Conservation (phyloP, 2,888 invertebrate genomes). For the Sphaerophoria taeniata region DNA sequence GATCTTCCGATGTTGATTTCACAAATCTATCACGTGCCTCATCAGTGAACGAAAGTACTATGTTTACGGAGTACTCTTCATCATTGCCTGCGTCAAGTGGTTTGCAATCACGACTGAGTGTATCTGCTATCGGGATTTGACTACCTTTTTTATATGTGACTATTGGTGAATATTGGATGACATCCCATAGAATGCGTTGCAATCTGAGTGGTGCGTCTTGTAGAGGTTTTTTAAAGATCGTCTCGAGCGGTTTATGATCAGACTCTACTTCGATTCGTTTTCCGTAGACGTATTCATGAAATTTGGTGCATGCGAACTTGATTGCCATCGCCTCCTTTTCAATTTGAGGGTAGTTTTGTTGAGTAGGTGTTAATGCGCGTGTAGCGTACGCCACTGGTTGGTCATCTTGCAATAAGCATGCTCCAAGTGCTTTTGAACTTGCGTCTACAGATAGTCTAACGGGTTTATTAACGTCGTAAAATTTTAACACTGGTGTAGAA, state of each 20-base stretch:
- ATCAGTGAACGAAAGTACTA: too few relatives aligned
- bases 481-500: constrained; percentile 46
- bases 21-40: too few relatives aligned
- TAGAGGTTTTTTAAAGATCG: constrained; percentile 1
- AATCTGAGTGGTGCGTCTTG: neutral
- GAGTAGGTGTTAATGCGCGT: constrained; percentile 38
- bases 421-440: constrained; percentile 39
- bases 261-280: constrained; percentile 11
- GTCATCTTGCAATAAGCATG: constrained; percentile 30
- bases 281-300: constrained; percentile 60
- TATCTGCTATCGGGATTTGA: too few relatives aligned
- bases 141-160: too few relatives aligned
- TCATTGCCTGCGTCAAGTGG: too few relatives aligned
- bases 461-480: constrained; percentile 55
- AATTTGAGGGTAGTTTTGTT: constrained; percentile 57
- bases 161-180: too few relatives aligned
- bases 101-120: too few relatives aligned
- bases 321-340: constrained; percentile 60
- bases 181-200: neutral
- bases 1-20: too few relatives aligned
- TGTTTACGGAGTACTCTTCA: too few relatives aligned
- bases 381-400: constrained; percentile 45
- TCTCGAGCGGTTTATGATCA: constrained; percentile 18
- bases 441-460: constrained; percentile 59
- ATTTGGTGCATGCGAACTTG: constrained; percentile 64